Evolutionary conservation across 2,797 vertebrate species (phyloP).

Genomic region (Caiman crocodilus): DNA sequence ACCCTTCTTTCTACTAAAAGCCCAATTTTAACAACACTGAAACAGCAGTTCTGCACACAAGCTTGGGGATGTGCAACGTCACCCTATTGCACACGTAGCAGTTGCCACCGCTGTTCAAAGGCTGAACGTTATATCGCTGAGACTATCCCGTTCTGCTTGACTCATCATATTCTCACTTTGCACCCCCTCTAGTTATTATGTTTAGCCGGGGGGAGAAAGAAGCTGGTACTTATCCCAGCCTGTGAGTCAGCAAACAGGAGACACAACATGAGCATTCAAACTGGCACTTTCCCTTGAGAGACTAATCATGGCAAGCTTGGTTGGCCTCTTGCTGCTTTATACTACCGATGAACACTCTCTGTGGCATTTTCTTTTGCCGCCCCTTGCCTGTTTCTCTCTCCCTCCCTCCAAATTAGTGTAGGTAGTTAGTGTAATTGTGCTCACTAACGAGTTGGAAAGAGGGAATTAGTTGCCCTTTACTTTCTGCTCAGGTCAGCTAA

Average conservation of each 20-base stretch:
- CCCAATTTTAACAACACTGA: not conserved
- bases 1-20: not conserved
- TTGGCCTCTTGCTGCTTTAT: conserved; percentile 46
- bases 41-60: not conserved
- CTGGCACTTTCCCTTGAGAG: conserved; percentile 39
- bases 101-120: not conserved
- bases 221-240: conserved; percentile 10
- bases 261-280: not conserved
- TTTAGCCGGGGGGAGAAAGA: not conserved
- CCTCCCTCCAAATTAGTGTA: not conserved
- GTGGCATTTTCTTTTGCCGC: not conserved
- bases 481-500: conserved; percentile 59
- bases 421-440: not conserved
- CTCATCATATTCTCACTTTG: not conserved
- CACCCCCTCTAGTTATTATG: not conserved
- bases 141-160: conserved; percentile 22
- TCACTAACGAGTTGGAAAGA: not conserved
- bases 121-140: not conserved
- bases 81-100: not conserved
- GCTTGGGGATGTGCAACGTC: not conserved
- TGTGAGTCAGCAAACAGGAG: conserved; percentile 47
- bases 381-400: not conserved
- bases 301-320: conserved; percentile 40
- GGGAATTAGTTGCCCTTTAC: conserved; percentile 46
- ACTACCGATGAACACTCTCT: not conserved